A percentile compares a stretch with the other conserved stretches of the same genome.
Evolutionary conservation across 2,113 vertebrate species (phyloP).

Genomic region (pig (Sus scrofa)): T2T-Sscrofa CM000814.6:141491501-141492000

Average conservation of each 20-base stretch:
- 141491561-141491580: constrained; percentile 9
- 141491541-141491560: not conserved
- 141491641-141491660: not conserved
- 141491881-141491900: too few relatives aligned
- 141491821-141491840: too few relatives aligned
- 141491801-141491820: not conserved
- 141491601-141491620: not conserved
- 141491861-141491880: too few relatives aligned
- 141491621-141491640: accelerated
- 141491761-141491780: not conserved
- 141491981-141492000: too few relatives aligned
- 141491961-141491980: too few relatives aligned
- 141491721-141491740: not conserved
- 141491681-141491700: not conserved
- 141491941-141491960: too few relatives aligned
- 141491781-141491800: not conserved
- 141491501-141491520: constrained; percentile 47
- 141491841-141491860: too few relatives aligned
- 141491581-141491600: not conserved
- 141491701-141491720: not conserved
- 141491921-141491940: too few relatives aligned
- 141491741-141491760: too few relatives aligned
- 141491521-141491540: constrained; percentile 24
- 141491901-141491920: too few relatives aligned
- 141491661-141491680: accelerated